Evolutionary conservation across 2,113 vertebrate genomes (phyloP), one percentile per base, ranked within the genome.

Genomic region (Lycocorax pyrrhopterus): DNA sequence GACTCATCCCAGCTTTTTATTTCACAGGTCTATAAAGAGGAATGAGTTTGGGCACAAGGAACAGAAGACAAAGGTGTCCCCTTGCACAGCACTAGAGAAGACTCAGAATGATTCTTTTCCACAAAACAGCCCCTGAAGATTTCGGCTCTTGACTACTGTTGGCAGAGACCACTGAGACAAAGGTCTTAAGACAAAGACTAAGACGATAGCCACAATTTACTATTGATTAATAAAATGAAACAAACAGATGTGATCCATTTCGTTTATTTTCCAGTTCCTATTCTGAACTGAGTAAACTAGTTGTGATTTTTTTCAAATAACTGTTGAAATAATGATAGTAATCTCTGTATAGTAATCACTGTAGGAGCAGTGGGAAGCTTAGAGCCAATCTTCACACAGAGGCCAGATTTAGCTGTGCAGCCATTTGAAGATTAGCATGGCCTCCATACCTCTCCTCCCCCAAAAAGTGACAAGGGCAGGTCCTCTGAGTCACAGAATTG

Each of bases 211-310:
- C 41, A 60, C 89, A 68, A 59, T 33, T 91, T 60, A 37, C 21
- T 85, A 16, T 19, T 76, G 13, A 27, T 69, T 51, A 96, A 96
- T 96, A 96, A 96, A 96, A 88, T 62, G 12, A 87, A 94, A 66
- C 26, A 62, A 90, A 83, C 17, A 44, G 3, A 76, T 37, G 23
- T 0, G 12, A 69, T 26, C 16, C 0, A 27, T 76, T 73, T 83
- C 0, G 1, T 92, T 95, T 88, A 13, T 93, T 92, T 85, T 27
- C 20, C 41, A 60, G 29, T 56, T 75, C 41, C 35, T 53, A 13
- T 18, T 77, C 53, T 26, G 23, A 89, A 59, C 7, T 5, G 1
- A 82, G 19, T 13, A 37, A 71, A 64, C 43, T 3, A 82, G 52
- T 5, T 59, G 1, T 25, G 11, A 29, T 4, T 41, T 68, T 39